Base-by-base conservation (phyloP, 2,797 vertebrate genomes). In the Anguilla anguilla region DNA sequence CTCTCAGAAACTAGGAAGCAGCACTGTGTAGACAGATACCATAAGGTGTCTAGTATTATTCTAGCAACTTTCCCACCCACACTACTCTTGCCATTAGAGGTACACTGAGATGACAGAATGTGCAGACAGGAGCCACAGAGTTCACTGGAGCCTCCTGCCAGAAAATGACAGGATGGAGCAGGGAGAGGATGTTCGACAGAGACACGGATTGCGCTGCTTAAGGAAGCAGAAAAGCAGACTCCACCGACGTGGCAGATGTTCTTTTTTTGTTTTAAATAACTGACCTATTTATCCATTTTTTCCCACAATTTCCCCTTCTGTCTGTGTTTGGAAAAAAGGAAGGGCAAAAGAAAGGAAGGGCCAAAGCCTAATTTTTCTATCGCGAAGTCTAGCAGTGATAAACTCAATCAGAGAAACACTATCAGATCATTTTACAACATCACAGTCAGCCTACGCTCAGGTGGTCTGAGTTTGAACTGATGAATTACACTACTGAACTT, bases 261-360 rank as follows among this genome's bases (percentile, higher is more conserved):
- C 28, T 3, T 35, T 72, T 74, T 67, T 46, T 74, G 64, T 74
- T 49, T 28, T 25, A 86, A 69, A 51, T 11, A 49, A 31, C 39
- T 72, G 64, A 86, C 85, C 85, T 53, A 86, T 72, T 69, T 31
- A 85, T 59, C 84, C 84, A 46, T 15, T 67, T 31, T 59, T 74
- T 74, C 61, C 43, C 35, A 64, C 31, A 61, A 22, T 59, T 51
- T 59, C n/a, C 57, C 11, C 39, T 13, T 84, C 74, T 19, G 35
- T n/a, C 31, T 84, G 83, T 25, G 31, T 61, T 84, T 57, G 83
- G 51, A 43, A 55, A n/a, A 53, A 51, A 53, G 25, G 28, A 25
- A 55, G 53, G 49, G 82, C 28, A 83, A 83, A 10, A 7, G 46
- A 28, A 55, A 10, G 15, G 25, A 83, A n/a, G 43, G 49, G 43